Evolutionary conservation across 30 jellyfish, hydroid and myxozoan genomes (phyloP), one percentile per base, ranked within the genome.

Genomic region (Nemopilema nomurai): DNA sequence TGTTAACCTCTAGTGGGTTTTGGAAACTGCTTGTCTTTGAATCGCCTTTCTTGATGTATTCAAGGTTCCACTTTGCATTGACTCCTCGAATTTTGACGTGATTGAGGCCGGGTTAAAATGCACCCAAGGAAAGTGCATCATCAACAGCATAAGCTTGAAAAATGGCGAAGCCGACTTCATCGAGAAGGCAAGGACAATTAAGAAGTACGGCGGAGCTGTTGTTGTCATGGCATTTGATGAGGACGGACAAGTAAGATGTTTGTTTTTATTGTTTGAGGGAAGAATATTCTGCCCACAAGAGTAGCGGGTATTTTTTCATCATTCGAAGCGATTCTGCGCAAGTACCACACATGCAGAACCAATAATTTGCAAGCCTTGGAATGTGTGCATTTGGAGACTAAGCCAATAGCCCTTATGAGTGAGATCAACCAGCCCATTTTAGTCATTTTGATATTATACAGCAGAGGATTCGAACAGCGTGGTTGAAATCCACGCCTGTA

Each of bases 191-290:
- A 81, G 66, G 29, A 88, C 82, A 71, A 94, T 94, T 19, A 82
- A 80, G 79, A 94, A 94, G 66, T 90, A 89, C 53, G 99, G 99
- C 62, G 99, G 98, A 25, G 99, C 99, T 50, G 97, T 90, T 62
- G 99, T 94, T 33, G 90, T 94, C 76, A 94, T 94, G 99, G 99
- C 99, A 1, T 94, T 94, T 65, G 99, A 94, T 74, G 99, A 94
- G 81, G 96, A 83, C 27, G 99, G 97, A 28, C 99, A 94, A 92
- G 99, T 94, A 70, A 19, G 90, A 9, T 50, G 67, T 6, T 73
- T 19, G 29, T 0, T 73, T 25, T 32, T 0, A 32, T 41, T 76
- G 51, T 76, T 76, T 8, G 23, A 66, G n/a, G n/a, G n/a, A 20
- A 52, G 20, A 52, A 52, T 52, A 20, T 52, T 13, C 67, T 52